Evolutionary conservation across 1,140 invertebrate species (phyloP).

Genomic region (Brachionus plicatilis): DNA sequence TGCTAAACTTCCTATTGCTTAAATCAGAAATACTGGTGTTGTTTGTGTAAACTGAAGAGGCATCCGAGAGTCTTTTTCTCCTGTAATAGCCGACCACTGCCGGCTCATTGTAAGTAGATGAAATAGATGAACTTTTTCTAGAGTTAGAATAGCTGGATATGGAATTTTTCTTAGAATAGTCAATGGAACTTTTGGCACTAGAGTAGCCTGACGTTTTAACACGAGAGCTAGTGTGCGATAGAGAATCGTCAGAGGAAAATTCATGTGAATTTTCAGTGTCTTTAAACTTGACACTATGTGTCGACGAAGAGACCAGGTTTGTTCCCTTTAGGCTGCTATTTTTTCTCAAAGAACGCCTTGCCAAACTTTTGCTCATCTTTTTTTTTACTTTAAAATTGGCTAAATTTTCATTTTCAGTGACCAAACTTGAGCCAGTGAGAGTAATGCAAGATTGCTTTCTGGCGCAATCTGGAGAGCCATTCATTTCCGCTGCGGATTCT

Average conservation of each 20-base stretch:
- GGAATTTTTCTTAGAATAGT: slow-evolving; percentile 18
- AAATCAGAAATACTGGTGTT: slow-evolving; percentile 8
- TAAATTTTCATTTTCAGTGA: neutral
- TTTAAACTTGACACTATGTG: slow-evolving; percentile 10
- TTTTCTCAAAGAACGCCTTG: neutral
- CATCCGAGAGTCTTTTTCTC: slow-evolving; percentile 17
- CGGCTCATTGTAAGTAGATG: neutral
- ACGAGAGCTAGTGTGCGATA: neutral
- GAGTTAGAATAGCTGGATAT: slow-evolving; percentile 3
- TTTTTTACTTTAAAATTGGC: neutral
- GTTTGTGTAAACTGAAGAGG: neutral
- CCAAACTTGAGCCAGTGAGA: neutral
- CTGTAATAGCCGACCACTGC: slow-evolving; percentile 19
- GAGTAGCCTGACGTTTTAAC: neutral
- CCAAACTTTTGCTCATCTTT: neutral
- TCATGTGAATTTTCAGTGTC: neutral
- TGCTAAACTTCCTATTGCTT: neutral
- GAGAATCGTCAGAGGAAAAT: slow-evolving; percentile 10
- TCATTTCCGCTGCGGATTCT: neutral
- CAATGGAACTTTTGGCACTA: neutral
- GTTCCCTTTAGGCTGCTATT: neutral
- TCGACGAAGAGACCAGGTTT: neutral
- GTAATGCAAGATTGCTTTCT: neutral
- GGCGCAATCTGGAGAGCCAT: neutral
- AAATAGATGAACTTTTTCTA: neutral